Evolutionary conservation across 2,888 invertebrate genomes (phyloP).

Genomic region (Pandemis heparana): DNA sequence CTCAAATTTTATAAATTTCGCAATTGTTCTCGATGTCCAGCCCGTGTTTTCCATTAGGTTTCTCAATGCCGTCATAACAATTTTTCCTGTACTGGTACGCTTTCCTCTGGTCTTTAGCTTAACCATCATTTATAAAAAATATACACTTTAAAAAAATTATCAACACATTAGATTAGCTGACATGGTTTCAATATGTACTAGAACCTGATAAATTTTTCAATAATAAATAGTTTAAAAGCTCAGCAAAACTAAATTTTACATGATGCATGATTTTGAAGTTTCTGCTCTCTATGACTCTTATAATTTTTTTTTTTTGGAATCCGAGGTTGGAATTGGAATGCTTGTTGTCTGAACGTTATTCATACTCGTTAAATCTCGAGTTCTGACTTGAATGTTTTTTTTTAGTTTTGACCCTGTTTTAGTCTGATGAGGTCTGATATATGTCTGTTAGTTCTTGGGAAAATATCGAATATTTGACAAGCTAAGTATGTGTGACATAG

Average conservation of each 20-base stretch:
- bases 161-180: not conserved
- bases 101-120: conserved; percentile 38
- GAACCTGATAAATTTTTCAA: not conserved
- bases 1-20: conserved; percentile 69
- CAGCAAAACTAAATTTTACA: not conserved
- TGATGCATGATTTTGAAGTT: not conserved
- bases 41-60: conserved; percentile 69
- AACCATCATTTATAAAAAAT: conserved; percentile 30
- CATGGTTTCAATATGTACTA: not conserved
- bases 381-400: no score
- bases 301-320: no score
- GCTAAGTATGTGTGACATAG: no score
- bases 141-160: not conserved
- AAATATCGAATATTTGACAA: no score
- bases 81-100: conserved; percentile 56
- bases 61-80: conserved; percentile 66
- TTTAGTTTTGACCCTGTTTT: no score
- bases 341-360: no score
- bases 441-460: no score
- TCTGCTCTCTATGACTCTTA: not conserved
- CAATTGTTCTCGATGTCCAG: conserved; percentile 69
- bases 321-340: not conserved
- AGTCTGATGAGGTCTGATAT: no score
- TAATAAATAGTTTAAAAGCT: not conserved
- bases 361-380: no score